Evolutionary conservation across 2,113 vertebrate species (phyloP).

Genomic region (Tetraodon nigroviridis): DNA sequence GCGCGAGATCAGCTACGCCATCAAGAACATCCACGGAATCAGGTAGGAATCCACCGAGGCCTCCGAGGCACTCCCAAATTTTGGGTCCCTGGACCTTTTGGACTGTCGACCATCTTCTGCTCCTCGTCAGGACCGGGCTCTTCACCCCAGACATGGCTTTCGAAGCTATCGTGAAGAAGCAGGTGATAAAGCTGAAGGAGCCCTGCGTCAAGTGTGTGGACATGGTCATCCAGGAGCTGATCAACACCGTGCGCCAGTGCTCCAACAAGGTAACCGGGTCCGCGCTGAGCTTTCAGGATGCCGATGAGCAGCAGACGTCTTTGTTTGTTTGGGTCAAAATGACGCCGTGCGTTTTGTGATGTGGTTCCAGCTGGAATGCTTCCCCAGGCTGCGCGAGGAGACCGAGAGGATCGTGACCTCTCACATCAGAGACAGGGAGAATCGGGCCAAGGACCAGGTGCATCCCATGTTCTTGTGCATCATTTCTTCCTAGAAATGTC

Average conservation of each 20-base stretch:
- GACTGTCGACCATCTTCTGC: background rate
- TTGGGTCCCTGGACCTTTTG: no score
- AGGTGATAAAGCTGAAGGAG: constrained; percentile 92
- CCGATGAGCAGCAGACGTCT: background rate
- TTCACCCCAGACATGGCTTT: constrained; percentile 97
- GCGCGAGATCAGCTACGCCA: constrained; percentile 93
- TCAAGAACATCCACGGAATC: constrained; percentile 96
- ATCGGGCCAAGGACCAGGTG: constrained; percentile 92
- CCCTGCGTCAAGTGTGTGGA: constrained; percentile 95
- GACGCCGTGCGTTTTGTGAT: constrained; percentile 2
- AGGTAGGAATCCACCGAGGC: constrained; percentile 70
- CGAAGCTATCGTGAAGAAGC: constrained; percentile 97
- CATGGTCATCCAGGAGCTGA: constrained; percentile 94
- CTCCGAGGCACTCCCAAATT: no score
- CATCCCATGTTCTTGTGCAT: background rate
- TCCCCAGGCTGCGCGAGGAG: constrained; percentile 87
- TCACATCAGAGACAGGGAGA: constrained; percentile 89
- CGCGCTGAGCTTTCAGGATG: background rate
- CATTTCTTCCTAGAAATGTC: background rate
- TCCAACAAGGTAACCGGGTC: constrained; percentile 81
- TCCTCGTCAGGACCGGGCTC: constrained; percentile 83
- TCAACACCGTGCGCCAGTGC: constrained; percentile 93
- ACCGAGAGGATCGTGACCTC: constrained; percentile 89
- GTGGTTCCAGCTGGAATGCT: constrained; percentile 82
- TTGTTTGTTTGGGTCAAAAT: background rate